Conservation (phyloP, 2,888 invertebrate genomes). For the Lithophane leautieri region DNA sequence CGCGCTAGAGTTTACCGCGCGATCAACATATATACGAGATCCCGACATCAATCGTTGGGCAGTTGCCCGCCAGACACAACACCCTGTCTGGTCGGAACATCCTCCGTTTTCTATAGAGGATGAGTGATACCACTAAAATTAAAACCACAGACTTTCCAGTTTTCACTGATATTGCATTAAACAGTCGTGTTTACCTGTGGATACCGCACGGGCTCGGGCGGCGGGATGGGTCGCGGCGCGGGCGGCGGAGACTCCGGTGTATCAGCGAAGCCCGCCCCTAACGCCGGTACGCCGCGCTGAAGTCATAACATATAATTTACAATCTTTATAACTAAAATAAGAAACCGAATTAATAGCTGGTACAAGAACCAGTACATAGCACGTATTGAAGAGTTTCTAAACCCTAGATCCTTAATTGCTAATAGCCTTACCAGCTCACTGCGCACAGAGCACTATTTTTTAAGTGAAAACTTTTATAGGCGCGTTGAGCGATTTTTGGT, state of each 20-base stretch:
- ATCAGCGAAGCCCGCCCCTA: slow-evolving; percentile 71
- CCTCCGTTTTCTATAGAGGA: too few relatives aligned
- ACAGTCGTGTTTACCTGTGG: slow-evolving; percentile 32
- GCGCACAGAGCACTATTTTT: background rate
- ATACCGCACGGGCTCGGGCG: slow-evolving; percentile 45
- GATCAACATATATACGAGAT: too few relatives aligned
- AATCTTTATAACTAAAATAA: too few relatives aligned
- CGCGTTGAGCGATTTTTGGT: too few relatives aligned
- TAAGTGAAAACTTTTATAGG: too few relatives aligned
- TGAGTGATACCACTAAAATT: background rate
- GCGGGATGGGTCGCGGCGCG: slow-evolving; percentile 67
- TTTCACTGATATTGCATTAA: background rate
- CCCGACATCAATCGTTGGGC: too few relatives aligned
- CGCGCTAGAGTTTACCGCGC: too few relatives aligned
- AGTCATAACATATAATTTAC: background rate
- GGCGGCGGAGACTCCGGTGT: slow-evolving; percentile 88
- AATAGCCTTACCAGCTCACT: background rate
- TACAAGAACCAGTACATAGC: background rate
- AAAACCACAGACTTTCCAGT: background rate
- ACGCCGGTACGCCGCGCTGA: slow-evolving; percentile 57
- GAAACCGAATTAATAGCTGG: too few relatives aligned
- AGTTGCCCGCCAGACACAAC: too few relatives aligned
- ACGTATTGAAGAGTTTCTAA: background rate
- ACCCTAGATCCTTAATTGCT: background rate
- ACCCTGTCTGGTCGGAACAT: too few relatives aligned